Base-by-base conservation (phyloP, 2,113 vertebrate species). In the Pandion haliaetus region DNA sequence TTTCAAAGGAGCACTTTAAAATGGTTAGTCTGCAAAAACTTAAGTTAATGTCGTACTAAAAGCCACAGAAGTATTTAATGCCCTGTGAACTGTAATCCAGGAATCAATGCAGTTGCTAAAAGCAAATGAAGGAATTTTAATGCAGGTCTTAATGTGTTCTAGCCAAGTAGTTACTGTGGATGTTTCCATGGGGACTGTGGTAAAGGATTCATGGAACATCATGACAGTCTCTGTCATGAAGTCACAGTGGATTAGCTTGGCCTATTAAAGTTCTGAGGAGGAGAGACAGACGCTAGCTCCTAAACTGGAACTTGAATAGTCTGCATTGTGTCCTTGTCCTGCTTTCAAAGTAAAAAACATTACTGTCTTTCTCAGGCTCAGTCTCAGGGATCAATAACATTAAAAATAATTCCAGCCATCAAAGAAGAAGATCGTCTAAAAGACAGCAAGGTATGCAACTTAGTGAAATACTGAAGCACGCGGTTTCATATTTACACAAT, bases 341-440 rank as follows among this genome's bases (percentile, higher is more conserved):
- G 38, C 54, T 42, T 73, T 79, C 73, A 24, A 70, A 80, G 32
- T 91, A 29, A 87, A 85, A 57, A 16, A 1, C 10, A 4, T 59
- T 62, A 92, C 12, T 94, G 24, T 97, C 62, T 78, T 25, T 72
- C 66, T 66, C 97, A 99, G 99, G 99, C 99, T 23, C 99, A 99
- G 84, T 99, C 99, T 72, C 99, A 99, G 96, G 99, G 99, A 61
- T 99, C 99, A 38, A 99, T 99, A 97, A 99, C 99, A 5, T 95
- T 99, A 93, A 99, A 99, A 98, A 99, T 99, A 78, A 99, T 99
- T 93, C 99, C 99, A 58, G 99, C 99, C 52, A 94, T 99, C 72
- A 98, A 98, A 89, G 99, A 99, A 66, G 99, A 99, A 49, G 99
- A 99, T 97, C 98, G 90, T 15, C 94, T 99, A 26, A 99, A 98